Base-by-base conservation (phyloP, 2,113 vertebrate genomes). In the Gymnobelideus leadbeateri region DNA sequence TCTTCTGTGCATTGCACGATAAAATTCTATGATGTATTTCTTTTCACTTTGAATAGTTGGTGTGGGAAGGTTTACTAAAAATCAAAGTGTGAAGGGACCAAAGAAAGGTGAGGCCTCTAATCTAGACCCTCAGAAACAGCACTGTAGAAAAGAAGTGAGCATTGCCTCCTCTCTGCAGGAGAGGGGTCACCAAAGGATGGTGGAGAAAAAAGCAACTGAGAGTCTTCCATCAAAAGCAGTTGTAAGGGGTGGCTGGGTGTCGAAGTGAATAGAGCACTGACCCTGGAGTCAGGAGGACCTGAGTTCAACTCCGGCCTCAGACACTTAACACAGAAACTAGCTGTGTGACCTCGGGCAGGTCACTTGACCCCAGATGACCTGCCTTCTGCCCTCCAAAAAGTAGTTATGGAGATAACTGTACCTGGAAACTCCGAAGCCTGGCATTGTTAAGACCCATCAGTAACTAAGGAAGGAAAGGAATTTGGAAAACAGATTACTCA, bases 361-460 rank as follows among this genome's bases (percentile, higher is more conserved):
- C 47, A 49, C 47, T 49, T 49, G 4, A 49, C 47, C 47, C 47
- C 47, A 49, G 4, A 2, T 49, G 47, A 49, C 47, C 2, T 49
- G 47, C 47, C 47, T 49, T 49, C 47, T 49, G 47, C 47, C 47
- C 47, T 4, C 47, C 47, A 49, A 95, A 52, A 96, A 93, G 84
- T 68, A 89, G 90, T 94, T 9, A 16, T n/a, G n/a, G 49, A 89
- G 1, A 5, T 89, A 24, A n/a, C 54, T 10, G 19, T 97, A 98
- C 97, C 98, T 97, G 97, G 26, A 97, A 43, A 43, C 1, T 43
- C 2, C 94, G 91, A 95, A 98, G 96, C 0, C 92, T 95, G 89
- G 94, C 97, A 92, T 97, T 97, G 46, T 97, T 96, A 93, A 98
- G 97, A 89, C 94, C 96, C 84, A 97, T 92, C 92, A 95, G 97